Conservation (phyloP, 2,888 invertebrate genomes). For the Xestia ashworthii region DNA sequence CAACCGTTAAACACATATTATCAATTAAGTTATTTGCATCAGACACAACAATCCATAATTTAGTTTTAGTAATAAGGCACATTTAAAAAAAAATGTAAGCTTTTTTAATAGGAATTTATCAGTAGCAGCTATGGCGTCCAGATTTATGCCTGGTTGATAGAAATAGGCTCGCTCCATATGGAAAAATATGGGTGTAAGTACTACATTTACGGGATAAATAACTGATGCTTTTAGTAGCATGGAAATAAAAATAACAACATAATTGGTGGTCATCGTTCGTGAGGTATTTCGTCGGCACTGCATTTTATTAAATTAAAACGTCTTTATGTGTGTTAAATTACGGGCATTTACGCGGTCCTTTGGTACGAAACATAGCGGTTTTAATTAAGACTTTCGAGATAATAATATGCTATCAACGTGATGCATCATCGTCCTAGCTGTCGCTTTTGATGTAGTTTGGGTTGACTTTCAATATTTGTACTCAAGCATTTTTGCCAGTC, state of each 20-base stretch:
- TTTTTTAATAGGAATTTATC: too few relatives aligned
- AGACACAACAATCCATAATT: too few relatives aligned
- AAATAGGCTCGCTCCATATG: too few relatives aligned
- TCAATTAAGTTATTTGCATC: too few relatives aligned
- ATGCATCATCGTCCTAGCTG: constrained; percentile 9
- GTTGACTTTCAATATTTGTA: not conserved
- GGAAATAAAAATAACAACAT: constrained; percentile 37
- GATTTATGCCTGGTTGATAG: too few relatives aligned
- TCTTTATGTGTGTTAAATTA: constrained; percentile 52
- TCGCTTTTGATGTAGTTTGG: constrained; percentile 14
- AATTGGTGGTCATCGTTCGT: constrained; percentile 52
- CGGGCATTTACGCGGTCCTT: constrained; percentile 39
- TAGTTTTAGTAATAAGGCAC: too few relatives aligned
- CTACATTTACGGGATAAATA: constrained; percentile 24
- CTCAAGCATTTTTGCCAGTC: too few relatives aligned
- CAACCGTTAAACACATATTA: too few relatives aligned
- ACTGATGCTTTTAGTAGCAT: constrained; percentile 22
- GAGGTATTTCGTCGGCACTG: constrained; percentile 49
- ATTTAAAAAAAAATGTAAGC: too few relatives aligned
- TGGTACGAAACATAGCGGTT: constrained; percentile 20
- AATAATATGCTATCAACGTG: constrained; percentile 25
- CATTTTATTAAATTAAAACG: constrained; percentile 47
- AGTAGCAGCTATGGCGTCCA: too few relatives aligned
- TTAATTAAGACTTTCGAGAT: constrained; percentile 53
- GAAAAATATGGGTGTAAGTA: too few relatives aligned